phyloP scores from a whole-genome alignment of 1,140 invertebrate species.

The Dolichoris vasculosae region DNA sequence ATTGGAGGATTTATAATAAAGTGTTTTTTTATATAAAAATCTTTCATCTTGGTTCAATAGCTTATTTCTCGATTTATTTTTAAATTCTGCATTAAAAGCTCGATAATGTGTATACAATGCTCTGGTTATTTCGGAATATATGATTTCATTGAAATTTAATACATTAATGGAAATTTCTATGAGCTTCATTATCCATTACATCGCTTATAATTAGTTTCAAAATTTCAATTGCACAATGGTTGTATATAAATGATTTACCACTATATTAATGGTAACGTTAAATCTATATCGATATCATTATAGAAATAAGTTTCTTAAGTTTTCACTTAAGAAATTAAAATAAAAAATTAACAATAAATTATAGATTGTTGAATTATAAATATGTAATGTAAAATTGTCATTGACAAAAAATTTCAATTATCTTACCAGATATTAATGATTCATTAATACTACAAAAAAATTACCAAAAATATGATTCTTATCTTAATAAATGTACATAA shows the following conservation, averaged over 20 bases:
- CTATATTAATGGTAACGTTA: background rate
- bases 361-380: no score
- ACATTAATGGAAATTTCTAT: background rate
- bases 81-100: background rate
- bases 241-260: background rate
- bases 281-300: background rate
- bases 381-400: no score
- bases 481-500: no score
- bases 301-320: no score
- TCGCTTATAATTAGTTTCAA: background rate
- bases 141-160: background rate
- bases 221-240: background rate
- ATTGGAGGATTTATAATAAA: constrained; percentile 36
- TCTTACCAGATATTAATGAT: no score
- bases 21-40: constrained; percentile 34
- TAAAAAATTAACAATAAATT: no score
- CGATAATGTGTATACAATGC: background rate
- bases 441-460: no score
- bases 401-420: no score
- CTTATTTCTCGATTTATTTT: background rate
- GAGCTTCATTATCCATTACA: background rate
- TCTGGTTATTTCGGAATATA: background rate
- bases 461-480: no score
- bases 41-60: constrained; percentile 3
- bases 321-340: no score